Percentiles rank a stretch among this genome's conserved stretches.
Conservation (phyloP, 2,888 invertebrate species). For the Monoplex corrugatus region DNA sequence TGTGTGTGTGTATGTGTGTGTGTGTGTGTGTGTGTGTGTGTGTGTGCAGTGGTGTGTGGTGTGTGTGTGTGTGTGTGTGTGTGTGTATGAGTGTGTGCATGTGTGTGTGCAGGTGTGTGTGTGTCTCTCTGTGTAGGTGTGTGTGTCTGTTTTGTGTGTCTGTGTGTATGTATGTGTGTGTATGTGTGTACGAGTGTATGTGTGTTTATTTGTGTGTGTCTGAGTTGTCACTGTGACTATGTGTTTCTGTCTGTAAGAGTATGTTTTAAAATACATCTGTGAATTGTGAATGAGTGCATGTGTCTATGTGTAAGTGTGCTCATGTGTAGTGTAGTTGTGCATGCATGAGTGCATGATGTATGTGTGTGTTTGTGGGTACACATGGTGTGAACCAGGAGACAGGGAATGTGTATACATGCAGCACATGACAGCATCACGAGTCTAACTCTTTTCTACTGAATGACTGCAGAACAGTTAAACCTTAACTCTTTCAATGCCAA, state of each 20-base stretch:
- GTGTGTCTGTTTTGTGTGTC: neutral
- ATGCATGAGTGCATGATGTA: no score
- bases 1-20: neutral
- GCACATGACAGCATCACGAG: no score
- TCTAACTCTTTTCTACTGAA: no score
- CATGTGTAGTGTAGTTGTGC: neutral
- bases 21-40: neutral
- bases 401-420: no score
- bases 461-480: no score
- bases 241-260: no score
- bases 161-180: neutral
- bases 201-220: neutral
- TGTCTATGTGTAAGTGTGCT: neutral
- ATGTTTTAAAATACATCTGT: neutral
- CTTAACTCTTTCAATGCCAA: no score
- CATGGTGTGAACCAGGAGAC: no score
- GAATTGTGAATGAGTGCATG: no score
- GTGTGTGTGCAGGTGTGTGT: neutral
- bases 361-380: no score
- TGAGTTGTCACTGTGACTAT: neutral
- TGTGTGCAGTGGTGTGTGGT: no score
- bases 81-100: neutral
- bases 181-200: neutral
- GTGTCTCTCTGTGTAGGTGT: neutral
- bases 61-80: no score